phyloP scores from a whole-genome alignment of 2,888 invertebrate genomes.

The Athalia cordata region DNA sequence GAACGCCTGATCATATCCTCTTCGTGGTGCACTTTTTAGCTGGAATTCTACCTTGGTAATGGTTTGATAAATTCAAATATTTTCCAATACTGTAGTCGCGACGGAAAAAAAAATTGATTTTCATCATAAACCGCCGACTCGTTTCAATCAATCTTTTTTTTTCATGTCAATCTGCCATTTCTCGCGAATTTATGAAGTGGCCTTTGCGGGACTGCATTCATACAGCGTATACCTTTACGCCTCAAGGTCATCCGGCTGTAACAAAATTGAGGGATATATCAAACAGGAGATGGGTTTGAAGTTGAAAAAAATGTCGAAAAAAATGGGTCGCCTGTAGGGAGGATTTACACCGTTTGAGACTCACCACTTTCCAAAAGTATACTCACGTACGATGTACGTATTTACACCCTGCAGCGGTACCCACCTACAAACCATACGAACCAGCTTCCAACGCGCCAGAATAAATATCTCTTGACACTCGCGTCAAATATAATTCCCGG shows the following conservation, averaged over 20 bases:
- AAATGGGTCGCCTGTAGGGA: background rate
- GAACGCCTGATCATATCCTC: no score
- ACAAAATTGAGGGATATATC: background rate
- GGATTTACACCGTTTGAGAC: constrained; percentile 32
- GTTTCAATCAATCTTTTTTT: constrained; percentile 29
- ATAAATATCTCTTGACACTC: no score
- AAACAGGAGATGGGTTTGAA: background rate
- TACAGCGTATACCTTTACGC: background rate
- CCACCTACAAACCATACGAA: background rate
- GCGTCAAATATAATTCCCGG: no score
- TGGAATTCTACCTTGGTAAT: no score
- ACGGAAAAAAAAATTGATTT: constrained; percentile 4
- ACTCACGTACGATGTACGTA: background rate
- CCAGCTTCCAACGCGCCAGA: constrained; percentile 11
- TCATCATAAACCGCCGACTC: background rate
- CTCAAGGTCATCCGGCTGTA: background rate
- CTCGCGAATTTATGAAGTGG: no score
- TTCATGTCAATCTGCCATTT: background rate
- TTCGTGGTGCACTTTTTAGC: no score
- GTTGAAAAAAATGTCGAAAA: background rate
- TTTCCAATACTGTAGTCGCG: background rate
- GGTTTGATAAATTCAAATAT: background rate
- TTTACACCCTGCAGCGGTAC: background rate
- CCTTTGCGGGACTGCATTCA: no score
- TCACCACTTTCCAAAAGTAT: constrained; percentile 29